phyloP scores from a whole-genome alignment of 1,140 invertebrate genomes.

The Chionoecetes opilio region DNA sequence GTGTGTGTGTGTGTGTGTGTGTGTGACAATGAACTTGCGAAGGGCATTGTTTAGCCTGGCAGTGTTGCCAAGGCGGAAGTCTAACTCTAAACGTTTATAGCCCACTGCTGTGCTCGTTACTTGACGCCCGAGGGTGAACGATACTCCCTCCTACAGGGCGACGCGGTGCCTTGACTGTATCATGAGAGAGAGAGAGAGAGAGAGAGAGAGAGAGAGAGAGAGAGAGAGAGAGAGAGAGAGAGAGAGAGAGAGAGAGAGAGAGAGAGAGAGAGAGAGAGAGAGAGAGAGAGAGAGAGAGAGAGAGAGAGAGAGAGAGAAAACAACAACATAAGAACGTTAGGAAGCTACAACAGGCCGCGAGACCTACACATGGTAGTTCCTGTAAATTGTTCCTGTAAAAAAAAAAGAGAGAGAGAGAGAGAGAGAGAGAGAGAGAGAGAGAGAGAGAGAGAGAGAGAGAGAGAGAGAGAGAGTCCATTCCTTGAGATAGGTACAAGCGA shows the following conservation, averaged over 20 bases:
- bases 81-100: neutral
- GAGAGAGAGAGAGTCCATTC: neutral
- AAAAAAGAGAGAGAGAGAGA: neutral
- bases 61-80: constrained; percentile 33
- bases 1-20: constrained; percentile 61
- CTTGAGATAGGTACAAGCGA: no score
- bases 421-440: constrained; percentile 31
- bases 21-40: constrained; percentile 29
- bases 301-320: neutral
- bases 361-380: no score
- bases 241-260: neutral
- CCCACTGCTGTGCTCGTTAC: neutral
- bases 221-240: neutral
- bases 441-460: constrained; percentile 35
- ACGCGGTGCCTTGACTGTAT: neutral
- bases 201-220: neutral
- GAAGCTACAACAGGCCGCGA: no score
- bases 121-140: no score
- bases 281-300: constrained; percentile 30
- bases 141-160: no score
- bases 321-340: no score
- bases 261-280: constrained; percentile 38
- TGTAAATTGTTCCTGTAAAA: no score
- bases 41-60: constrained; percentile 30
- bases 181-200: no score